Percentiles rank a stretch among this genome's conserved stretches.
Conservation (phyloP, 1,140 invertebrate genomes). For the Popillia japonica region DNA sequence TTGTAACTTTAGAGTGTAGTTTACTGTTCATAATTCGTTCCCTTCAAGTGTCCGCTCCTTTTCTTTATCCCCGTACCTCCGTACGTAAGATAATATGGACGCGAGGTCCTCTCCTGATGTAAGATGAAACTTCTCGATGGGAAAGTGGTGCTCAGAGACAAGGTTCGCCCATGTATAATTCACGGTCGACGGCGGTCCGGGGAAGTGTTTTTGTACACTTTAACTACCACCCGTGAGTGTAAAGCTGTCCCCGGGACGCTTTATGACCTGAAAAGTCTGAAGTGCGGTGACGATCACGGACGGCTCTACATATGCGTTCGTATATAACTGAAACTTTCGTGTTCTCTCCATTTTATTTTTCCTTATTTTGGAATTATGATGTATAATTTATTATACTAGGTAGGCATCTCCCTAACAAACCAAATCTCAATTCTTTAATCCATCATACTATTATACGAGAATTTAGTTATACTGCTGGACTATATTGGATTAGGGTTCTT, state of each 20-base stretch:
- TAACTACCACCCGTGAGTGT: slow-evolving; percentile 4
- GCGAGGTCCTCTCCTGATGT: background rate
- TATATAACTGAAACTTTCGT: background rate
- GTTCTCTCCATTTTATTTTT: background rate
- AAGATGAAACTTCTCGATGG: background rate
- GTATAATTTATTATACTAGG: background rate
- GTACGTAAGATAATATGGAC: background rate
- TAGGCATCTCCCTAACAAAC: too few species aligned
- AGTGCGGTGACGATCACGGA: slow-evolving; percentile 7
- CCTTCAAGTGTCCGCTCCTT: background rate
- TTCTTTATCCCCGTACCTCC: background rate
- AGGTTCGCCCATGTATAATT: slow-evolving; percentile 18
- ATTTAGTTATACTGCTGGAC: too few species aligned
- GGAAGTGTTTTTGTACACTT: background rate
- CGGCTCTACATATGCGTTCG: background rate
- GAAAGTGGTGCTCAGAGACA: background rate
- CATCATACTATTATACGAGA: too few species aligned
- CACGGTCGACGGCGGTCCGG: background rate
- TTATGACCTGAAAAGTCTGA: slow-evolving; percentile 14
- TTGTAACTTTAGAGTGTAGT: background rate
- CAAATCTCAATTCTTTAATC: too few species aligned
- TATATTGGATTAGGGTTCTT: too few species aligned
- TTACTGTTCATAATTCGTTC: background rate
- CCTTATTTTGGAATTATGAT: background rate
- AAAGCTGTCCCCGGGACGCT: slow-evolving; percentile 12